A percentile compares a stretch with the other conserved stretches of the same genome.
These are phyloP conservation scores for Dione juno DNA, from an alignment of 2,888 invertebrate genomes.

Conservation along the genomic window DNA sequence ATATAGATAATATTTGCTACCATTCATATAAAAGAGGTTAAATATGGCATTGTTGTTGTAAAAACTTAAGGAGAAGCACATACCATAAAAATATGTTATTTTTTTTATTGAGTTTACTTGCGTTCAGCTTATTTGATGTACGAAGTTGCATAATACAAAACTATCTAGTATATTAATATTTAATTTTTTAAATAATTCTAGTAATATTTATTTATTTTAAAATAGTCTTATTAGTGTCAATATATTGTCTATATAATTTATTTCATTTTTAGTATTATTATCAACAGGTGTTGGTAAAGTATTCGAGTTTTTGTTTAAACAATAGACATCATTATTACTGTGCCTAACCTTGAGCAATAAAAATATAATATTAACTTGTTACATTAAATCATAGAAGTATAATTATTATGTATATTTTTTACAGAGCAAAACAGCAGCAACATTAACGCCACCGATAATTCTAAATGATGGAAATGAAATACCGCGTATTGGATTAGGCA, in stretches of 20 bases:
- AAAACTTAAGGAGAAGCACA: background rate
- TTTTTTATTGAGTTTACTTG: background rate
- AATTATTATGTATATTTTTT: background rate
- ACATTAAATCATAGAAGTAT: too few relatives aligned
- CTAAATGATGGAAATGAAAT: constrained; percentile 5
- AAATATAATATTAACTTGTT: too few relatives aligned
- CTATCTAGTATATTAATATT: too few relatives aligned
- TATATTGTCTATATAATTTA: too few relatives aligned
- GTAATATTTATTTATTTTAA: too few relatives aligned
- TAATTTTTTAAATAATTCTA: too few relatives aligned
- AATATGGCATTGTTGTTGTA: background rate
- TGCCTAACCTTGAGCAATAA: too few relatives aligned
- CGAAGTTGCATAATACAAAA: background rate
- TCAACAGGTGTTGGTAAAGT: too few relatives aligned
- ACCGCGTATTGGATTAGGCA: background rate
- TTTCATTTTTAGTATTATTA: too few relatives aligned
- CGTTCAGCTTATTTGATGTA: background rate
- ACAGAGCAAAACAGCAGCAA: background rate
- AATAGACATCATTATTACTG: too few relatives aligned
- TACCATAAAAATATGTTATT: background rate
- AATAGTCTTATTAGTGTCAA: too few relatives aligned
- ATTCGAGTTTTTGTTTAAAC: too few relatives aligned
- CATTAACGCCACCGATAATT: background rate
- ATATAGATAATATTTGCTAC: background rate
- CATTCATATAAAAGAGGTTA: background rate